Evolutionary conservation across 2,113 vertebrate species (phyloP).

Genomic region (Indicator maculatus): DNA sequence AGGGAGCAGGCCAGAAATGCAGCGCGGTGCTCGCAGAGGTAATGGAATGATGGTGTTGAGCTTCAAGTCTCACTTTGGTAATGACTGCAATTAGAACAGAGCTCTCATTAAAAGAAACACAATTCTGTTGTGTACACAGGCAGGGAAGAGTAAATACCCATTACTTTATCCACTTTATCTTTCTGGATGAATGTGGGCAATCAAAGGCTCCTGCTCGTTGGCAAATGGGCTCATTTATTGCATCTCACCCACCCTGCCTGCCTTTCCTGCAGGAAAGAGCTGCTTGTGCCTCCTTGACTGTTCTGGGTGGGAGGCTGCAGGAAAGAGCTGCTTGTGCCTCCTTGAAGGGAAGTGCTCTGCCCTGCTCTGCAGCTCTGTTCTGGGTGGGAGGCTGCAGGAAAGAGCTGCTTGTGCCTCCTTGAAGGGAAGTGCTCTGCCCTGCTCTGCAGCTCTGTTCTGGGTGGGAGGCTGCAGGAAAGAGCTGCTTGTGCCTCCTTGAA

Average conservation of each 20-base stretch:
- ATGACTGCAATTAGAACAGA: conserved; percentile 46
- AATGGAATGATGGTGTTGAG: background rate
- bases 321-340: no score
- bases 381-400: no score
- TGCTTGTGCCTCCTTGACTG: no score
- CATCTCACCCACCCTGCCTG: background rate
- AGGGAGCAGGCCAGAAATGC: background rate
- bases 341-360: no score
- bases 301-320: no score
- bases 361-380: no score
- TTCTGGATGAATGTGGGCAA: background rate
- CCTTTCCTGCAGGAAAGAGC: background rate
- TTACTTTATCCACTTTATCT: conserved; percentile 46
- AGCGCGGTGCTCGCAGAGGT: background rate
- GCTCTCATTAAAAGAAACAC: conserved; percentile 29
- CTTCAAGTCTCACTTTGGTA: background rate
- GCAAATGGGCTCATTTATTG: background rate
- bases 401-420: background rate
- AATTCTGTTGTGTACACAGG: conserved; percentile 11
- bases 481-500: background rate
- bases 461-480: background rate
- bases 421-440: background rate
- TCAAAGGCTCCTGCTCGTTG: background rate
- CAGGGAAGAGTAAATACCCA: conserved; percentile 62
- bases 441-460: background rate